Conservation (phyloP, 2,888 invertebrate genomes). For the Papilio protenor region DNA sequence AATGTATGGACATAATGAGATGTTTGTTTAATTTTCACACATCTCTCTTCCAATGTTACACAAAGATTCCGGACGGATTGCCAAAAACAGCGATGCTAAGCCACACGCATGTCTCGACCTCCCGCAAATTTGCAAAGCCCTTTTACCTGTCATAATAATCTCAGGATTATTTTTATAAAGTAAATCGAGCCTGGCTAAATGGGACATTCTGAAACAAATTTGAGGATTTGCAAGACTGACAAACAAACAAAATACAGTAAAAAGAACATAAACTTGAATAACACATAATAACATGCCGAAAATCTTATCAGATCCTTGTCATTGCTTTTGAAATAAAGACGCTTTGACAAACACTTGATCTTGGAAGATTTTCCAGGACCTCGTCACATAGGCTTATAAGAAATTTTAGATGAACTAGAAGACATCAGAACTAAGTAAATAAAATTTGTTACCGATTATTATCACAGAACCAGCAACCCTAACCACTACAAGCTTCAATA, state of each 20-base stretch:
- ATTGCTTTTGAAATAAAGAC: not conserved
- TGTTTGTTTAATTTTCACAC: not conserved
- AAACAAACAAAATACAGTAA: not conserved
- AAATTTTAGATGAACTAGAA: not conserved
- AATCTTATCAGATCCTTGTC: not conserved
- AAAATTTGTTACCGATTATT: not conserved
- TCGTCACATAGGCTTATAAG: not conserved
- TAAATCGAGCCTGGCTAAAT: slow-evolving; percentile 14
- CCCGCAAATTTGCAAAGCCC: slow-evolving; percentile 44
- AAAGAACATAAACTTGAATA: not conserved
- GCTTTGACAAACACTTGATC: not conserved
- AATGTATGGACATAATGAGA: not conserved
- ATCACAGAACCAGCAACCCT: not conserved
- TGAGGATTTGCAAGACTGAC: not conserved
- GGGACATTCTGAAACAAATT: slow-evolving; percentile 12
- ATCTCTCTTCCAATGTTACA: not conserved
- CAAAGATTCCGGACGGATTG: not conserved
- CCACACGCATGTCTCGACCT: slow-evolving; percentile 46
- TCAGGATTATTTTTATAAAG: slow-evolving; percentile 14
- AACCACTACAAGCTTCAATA: not conserved
- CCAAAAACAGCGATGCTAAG: slow-evolving; percentile 44
- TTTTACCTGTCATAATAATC: slow-evolving; percentile 20
- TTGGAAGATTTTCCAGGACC: not conserved
- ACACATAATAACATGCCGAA: not conserved
- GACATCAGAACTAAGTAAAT: not conserved